Percentiles rank a stretch among this genome's conserved stretches.
Conservation (phyloP, 2,113 vertebrate genomes). For the Patagioenas fasciata region DNA sequence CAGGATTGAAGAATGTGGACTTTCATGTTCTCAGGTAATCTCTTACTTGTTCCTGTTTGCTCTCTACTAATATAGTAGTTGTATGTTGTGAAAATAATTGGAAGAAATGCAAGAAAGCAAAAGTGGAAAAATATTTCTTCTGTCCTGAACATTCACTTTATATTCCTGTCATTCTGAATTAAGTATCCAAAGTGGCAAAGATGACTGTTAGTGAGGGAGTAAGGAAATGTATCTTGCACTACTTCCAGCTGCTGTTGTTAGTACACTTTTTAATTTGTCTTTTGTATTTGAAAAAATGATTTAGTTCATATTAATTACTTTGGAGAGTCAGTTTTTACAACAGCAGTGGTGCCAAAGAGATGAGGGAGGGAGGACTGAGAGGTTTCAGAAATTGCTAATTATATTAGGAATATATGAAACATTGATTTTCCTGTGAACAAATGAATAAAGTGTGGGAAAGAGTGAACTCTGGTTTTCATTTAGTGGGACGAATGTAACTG, state of each 20-base stretch:
- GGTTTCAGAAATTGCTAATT: not conserved
- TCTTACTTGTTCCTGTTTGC: constrained; percentile 15
- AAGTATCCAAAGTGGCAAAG: not conserved
- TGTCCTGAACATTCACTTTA: not conserved
- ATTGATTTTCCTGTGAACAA: not conserved
- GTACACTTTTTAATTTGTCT: not conserved
- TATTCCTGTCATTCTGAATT: not conserved
- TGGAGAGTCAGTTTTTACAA: not conserved
- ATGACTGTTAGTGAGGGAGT: not conserved
- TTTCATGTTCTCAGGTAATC: constrained; percentile 72
- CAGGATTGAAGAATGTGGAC: constrained; percentile 73
- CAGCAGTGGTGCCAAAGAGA: not conserved
- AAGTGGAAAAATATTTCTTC: not conserved
- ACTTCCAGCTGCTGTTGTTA: not conserved
- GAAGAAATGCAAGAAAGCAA: not conserved
- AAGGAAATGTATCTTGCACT: not conserved
- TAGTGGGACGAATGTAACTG: not conserved
- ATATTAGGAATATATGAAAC: not conserved
- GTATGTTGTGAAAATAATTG: not conserved
- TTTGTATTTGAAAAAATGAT: not conserved
- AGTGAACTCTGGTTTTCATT: constrained; percentile 6
- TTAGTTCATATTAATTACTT: not conserved
- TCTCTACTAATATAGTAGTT: not conserved
- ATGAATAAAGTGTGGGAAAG: not conserved
- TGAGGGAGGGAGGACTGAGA: not conserved